A percentile compares a stretch with the other conserved stretches of the same genome.
These are phyloP conservation scores for Clupea harengus DNA, from an alignment of 2,113 vertebrate species.

Conservation along the genomic window DNA sequence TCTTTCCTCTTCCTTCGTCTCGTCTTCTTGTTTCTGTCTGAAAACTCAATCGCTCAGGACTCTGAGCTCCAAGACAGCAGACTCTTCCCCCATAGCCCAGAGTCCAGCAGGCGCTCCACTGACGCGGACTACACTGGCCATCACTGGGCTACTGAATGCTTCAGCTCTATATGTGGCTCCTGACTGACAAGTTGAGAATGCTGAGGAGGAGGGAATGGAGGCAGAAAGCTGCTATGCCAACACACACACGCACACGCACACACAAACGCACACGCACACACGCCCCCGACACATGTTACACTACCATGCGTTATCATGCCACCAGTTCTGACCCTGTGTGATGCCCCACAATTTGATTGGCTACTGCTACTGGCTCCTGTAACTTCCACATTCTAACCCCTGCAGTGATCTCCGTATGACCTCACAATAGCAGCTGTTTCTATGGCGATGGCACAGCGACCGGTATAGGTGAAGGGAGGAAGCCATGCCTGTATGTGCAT, in stretches of 20 bases:
- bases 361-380: background rate
- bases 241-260: constrained; percentile 21
- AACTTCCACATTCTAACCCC: constrained; percentile 42
- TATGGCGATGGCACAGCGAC: constrained; percentile 6
- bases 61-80: background rate
- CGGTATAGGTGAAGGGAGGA: background rate
- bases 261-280: constrained; percentile 5
- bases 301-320: background rate
- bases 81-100: too few relatives aligned
- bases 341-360: background rate
- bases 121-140: background rate
- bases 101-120: background rate
- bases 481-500: background rate
- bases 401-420: constrained; percentile 31
- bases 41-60: background rate
- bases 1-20: background rate
- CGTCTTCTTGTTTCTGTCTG: background rate
- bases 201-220: background rate
- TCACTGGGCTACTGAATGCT: background rate
- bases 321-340: constrained; percentile 2
- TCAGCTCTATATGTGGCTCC: background rate
- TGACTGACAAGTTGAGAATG: background rate
- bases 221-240: background rate
- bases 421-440: constrained; percentile 9
- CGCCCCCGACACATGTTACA: background rate